Evolutionary conservation across 2,113 vertebrate species (phyloP).

Genomic region (Strigops habroptila): DNA sequence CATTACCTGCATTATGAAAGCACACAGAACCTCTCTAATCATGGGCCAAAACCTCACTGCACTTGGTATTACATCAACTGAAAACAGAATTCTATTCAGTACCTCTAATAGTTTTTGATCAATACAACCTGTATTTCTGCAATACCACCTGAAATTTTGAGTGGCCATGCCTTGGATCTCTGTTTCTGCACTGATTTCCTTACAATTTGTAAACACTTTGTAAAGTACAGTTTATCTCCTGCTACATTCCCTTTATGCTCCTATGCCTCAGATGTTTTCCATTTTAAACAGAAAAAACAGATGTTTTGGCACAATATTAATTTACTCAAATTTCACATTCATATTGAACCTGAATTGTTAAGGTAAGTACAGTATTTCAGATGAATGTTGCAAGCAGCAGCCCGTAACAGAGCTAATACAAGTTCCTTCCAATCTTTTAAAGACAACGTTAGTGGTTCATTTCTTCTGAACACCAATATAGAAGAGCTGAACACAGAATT

Average conservation of each 20-base stretch:
- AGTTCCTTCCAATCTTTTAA: not conserved
- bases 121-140: not conserved
- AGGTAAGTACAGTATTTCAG: not conserved
- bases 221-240: not conserved
- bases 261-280: not conserved
- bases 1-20: not conserved
- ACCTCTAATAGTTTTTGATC: not conserved
- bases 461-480: not conserved
- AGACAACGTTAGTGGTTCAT: not conserved
- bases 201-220: not conserved
- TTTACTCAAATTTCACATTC: not conserved
- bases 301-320: not conserved
- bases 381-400: not conserved
- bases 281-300: not conserved
- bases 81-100: not conserved
- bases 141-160: not conserved
- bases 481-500: not conserved
- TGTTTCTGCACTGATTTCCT: not conserved
- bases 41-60: not conserved
- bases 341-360: not conserved
- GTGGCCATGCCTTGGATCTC: not conserved
- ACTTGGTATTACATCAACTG: not conserved
- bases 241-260: not conserved
- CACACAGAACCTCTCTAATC: not conserved
- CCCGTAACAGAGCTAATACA: constrained; percentile 5